Base-by-base conservation (phyloP, 2,797 vertebrate genomes). In the Falco rusticolus region DNA sequence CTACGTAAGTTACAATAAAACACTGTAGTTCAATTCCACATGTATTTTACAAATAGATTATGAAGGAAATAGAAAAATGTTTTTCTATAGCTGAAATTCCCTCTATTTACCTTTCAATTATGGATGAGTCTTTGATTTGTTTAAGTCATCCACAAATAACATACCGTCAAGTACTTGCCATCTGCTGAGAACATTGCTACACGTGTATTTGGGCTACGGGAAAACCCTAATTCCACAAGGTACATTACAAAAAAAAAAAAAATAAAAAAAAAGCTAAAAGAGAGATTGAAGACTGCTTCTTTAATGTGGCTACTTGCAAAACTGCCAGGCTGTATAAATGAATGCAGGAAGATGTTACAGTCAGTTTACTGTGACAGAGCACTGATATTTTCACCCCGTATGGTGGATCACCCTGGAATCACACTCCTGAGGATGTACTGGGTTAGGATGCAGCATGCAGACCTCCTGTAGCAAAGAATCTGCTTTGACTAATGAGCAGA, bases 401-500 rank as follows among this genome's bases (percentile, higher is more conserved):
- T 48, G 89, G 47, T 83, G 86, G 92, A 83, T 89, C 95, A 93
- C 79, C 95, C 93, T 79, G 95, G 96, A 93, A 97, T 93, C 78
- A 66, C 65, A 82, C 82, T 85, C 87, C 78, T 33, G 78, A 86
- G 83, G 51, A 84, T 48, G 68, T 37, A 53, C 72, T 48, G 72
- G 85, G 83, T 71, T 85, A 75, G 61, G 78, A 94, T 82, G 90
- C 45, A 89, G 61, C 11, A 57, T 16, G 68, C 43, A 93, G 89
- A 94, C 86, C 70, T 75, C 79, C 41, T 86, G 72, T 59, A 88
- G 79, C 41, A 83, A 79, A 85, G 57, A 76, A 84, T 90, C 61
- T 71, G 69, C 79, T 97, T 96, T 97, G 56, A 80, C 94, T 97
- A 98, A 98, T 91, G 94, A 98, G 97, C 56, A 71, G 95, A 96